A percentile compares a stretch with the other conserved stretches of the same genome.
Conservation (phyloP, 92 coral and sea anemone genomes). For the Zoanthus sansibaricus region DNA sequence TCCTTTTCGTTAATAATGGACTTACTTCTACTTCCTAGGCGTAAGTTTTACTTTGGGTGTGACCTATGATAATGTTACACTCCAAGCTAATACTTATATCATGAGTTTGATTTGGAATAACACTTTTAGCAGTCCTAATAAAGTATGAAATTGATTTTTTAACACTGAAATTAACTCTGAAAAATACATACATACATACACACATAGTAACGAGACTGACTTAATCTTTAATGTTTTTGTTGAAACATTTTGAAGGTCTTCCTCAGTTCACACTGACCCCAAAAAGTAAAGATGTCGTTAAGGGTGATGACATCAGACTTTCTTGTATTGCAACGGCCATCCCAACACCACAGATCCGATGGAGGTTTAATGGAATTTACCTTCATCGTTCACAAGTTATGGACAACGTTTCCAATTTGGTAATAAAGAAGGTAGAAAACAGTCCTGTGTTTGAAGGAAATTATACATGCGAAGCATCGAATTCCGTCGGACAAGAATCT, state of each 20-base stretch:
- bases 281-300: not conserved
- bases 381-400: not conserved
- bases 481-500: not conserved
- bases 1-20: no score
- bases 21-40: no score
- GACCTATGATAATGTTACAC: no score
- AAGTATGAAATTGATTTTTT: no score
- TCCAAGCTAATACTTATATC: no score
- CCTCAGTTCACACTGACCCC: conserved; percentile 20
- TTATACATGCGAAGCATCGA: conserved; percentile 36
- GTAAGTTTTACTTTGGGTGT: no score
- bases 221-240: no score
- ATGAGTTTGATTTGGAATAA: no score
- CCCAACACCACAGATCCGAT: conserved; percentile 30
- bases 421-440: not conserved
- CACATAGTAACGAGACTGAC: no score
- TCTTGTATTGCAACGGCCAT: conserved; percentile 17
- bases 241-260: not conserved
- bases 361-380: conserved; percentile 21
- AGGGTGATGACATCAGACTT: conserved; percentile 2
- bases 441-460: not conserved
- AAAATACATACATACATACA: no score
- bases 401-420: not conserved
- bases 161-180: no score
- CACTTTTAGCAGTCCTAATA: no score